phyloP scores from a whole-genome alignment of 2,113 vertebrate genomes.

The Rattus norvegicus region DNA sequence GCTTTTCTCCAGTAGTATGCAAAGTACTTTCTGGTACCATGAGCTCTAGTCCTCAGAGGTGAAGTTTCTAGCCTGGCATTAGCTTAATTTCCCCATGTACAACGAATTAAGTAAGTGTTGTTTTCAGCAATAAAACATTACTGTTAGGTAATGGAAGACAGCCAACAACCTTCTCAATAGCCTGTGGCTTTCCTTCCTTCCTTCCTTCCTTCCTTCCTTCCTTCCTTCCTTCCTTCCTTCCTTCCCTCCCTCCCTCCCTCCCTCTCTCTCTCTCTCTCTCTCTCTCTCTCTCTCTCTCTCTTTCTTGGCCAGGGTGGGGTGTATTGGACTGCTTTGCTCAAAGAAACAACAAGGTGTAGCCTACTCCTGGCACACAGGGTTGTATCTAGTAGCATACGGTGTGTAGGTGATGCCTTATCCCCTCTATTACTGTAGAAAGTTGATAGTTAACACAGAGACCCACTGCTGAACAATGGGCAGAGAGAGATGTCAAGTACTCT shows the following conservation, averaged over 20 bases:
- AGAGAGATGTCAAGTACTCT: not conserved
- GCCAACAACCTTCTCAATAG: not conserved
- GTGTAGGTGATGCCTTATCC: not conserved
- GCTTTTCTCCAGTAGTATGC: not conserved
- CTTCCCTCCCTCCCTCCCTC: too few relatives aligned
- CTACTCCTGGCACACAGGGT: not conserved
- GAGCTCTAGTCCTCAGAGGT: not conserved
- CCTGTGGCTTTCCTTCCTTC: not conserved
- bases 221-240: too few relatives aligned
- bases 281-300: too few relatives aligned
- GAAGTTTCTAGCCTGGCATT: not conserved
- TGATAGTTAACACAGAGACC: not conserved
- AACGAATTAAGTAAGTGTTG: not conserved
- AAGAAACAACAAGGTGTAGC: not conserved
- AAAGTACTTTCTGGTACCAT: not conserved
- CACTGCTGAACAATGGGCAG: too few relatives aligned
- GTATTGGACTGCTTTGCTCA: not conserved
- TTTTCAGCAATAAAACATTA: not conserved
- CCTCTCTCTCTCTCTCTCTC: too few relatives aligned
- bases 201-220: too few relatives aligned
- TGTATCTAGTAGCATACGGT: not conserved
- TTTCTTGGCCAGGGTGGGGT: too few relatives aligned
- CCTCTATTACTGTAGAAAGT: not conserved
- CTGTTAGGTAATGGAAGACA: not conserved
- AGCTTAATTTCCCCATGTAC: not conserved